Percentiles rank a stretch among this genome's conserved stretches.
Evolutionary conservation across 2,888 invertebrate genomes (phyloP).

Genomic region (Hyalella azteca): DNA sequence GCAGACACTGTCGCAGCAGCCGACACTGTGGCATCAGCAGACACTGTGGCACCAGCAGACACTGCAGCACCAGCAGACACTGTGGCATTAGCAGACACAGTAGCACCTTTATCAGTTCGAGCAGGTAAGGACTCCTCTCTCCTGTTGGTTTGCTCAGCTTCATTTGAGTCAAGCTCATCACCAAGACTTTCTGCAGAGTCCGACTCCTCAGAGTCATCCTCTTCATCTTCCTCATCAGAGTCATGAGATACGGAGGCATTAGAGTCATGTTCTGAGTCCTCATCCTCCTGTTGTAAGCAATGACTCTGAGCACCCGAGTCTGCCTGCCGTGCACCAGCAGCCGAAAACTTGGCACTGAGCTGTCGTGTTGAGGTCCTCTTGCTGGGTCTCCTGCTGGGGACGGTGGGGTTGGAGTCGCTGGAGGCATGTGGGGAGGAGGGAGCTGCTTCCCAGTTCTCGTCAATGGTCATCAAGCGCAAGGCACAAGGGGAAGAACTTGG

Average conservation of each 20-base stretch:
- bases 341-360: too few species aligned
- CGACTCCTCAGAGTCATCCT: slow-evolving; percentile 49
- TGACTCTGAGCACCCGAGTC: not conserved
- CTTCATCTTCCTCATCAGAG: slow-evolving; percentile 45
- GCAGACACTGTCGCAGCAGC: not conserved
- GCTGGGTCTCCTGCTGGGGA: not conserved
- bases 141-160: not conserved
- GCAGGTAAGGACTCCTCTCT: not conserved
- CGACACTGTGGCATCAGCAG: not conserved
- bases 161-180: not conserved
- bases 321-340: not conserved
- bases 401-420: not conserved
- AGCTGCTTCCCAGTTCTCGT: slow-evolving; percentile 58
- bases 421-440: slow-evolving; percentile 9
- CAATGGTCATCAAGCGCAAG: slow-evolving; percentile 59
- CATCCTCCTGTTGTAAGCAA: slow-evolving; percentile 15
- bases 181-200: slow-evolving; percentile 43
- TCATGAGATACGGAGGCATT: slow-evolving; percentile 38
- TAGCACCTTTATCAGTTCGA: not conserved
- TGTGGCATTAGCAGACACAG: not conserved
- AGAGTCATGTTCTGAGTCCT: slow-evolving; percentile 35
- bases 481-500: slow-evolving; percentile 51
- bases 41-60: not conserved
- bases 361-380: too few species aligned
- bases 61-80: not conserved